These are phyloP conservation scores for Calameuta pallipes DNA, from an alignment of 2,888 invertebrate genomes.

Conservation along the genomic window DNA sequence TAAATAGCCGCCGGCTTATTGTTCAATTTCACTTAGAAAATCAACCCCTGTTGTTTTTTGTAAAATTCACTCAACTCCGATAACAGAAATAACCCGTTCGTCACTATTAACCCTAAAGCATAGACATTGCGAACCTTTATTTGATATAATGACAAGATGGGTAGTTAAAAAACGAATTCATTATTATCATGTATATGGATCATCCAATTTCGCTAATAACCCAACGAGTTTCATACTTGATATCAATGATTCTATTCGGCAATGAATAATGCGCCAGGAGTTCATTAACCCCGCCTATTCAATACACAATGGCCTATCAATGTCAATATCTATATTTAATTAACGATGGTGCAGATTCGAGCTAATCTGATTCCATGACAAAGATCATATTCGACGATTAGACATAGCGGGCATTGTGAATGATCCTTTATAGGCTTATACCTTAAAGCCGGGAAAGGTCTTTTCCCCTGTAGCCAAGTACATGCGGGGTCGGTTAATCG, in stretches of 20 bases:
- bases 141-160: background rate
- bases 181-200: background rate
- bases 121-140: background rate
- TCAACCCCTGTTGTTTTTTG: background rate
- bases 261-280: background rate
- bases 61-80: background rate
- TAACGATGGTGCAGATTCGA: background rate
- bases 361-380: background rate
- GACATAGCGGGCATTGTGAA: background rate
- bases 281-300: background rate
- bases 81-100: background rate
- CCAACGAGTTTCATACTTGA: background rate
- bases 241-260: background rate
- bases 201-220: background rate
- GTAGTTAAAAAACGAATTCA: background rate
- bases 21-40: background rate
- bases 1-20: constrained; percentile 11
- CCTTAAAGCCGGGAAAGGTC: background rate
- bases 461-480: background rate
- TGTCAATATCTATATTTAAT: background rate
- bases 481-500: background rate
- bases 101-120: background rate
- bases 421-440: background rate
- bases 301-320: background rate
- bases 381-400: background rate